phyloP scores from a whole-genome alignment of 2,113 vertebrate genomes.

The Cyanoliseus patagonus region DNA sequence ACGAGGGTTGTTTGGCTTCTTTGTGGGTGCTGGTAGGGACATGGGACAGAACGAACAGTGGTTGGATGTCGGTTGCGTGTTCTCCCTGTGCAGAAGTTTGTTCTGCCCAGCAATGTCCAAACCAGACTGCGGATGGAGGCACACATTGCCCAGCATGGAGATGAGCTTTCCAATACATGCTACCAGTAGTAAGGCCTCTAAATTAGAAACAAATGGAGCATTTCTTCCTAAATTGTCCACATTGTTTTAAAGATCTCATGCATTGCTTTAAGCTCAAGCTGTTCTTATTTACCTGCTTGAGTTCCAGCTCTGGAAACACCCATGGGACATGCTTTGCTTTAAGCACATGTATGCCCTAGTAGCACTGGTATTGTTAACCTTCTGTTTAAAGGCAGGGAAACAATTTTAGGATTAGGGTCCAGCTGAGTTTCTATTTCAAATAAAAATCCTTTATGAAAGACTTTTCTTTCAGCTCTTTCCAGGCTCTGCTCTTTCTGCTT shows the following conservation, averaged over 20 bases:
- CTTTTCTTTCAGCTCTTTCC: not conserved
- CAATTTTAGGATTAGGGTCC: not conserved
- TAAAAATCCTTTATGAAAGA: not conserved
- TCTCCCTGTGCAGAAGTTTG: not conserved
- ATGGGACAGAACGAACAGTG: not conserved
- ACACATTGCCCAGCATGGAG: not conserved
- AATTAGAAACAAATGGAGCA: not conserved
- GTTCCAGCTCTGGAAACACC: not conserved
- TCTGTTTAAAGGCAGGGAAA: not conserved
- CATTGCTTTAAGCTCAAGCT: not conserved
- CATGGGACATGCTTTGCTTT: not conserved
- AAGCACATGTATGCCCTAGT: not conserved
- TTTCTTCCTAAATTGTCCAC: not conserved
- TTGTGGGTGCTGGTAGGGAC: not conserved
- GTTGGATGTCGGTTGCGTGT: not conserved
- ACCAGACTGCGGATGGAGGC: not conserved
- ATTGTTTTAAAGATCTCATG: not conserved
- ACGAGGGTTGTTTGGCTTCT: rapidly evolving
- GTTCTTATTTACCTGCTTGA: not conserved
- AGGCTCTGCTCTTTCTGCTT: not conserved
- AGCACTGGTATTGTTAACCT: not conserved
- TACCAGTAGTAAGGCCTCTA: not conserved
- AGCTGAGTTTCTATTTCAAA: not conserved
- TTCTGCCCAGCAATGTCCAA: not conserved
- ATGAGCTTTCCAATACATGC: not conserved